phyloP scores from a whole-genome alignment of 2,797 vertebrate genomes.

The Champsocephalus esox region DNA sequence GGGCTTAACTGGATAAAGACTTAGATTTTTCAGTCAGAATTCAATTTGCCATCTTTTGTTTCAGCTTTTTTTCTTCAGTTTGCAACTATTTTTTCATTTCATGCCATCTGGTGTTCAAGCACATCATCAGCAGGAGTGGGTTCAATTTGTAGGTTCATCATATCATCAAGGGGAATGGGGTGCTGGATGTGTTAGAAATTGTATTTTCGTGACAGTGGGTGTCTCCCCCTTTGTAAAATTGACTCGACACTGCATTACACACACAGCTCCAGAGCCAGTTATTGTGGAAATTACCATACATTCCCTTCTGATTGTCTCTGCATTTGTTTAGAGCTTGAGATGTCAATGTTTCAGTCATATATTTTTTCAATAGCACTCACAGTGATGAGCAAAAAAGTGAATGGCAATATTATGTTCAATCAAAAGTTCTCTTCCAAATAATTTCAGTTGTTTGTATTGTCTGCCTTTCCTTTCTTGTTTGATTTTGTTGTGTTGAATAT shows the following conservation, averaged over 20 bases:
- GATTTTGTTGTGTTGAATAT: too few relatives aligned
- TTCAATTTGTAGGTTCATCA: slow-evolving; percentile 37
- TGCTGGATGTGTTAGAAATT: slow-evolving; percentile 33
- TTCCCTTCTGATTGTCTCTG: slow-evolving; percentile 26
- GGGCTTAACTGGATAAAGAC: not conserved
- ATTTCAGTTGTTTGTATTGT: too few relatives aligned
- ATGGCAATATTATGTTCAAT: not conserved
- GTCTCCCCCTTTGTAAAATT: slow-evolving; percentile 14
- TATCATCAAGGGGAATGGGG: slow-evolving; percentile 28
- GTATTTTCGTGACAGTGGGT: slow-evolving; percentile 26
- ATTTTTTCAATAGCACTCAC: not conserved
- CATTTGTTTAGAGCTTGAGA: slow-evolving; percentile 9
- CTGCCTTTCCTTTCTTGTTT: too few relatives aligned
- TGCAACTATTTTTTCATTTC: slow-evolving; percentile 40
- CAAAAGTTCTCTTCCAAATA: not conserved
- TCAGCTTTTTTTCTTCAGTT: not conserved
- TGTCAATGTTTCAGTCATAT: slow-evolving; percentile 18
- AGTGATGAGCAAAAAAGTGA: not conserved
- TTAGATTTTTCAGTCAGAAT: slow-evolving; percentile 23
- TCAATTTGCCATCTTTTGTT: slow-evolving; percentile 13
- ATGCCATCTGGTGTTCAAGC: slow-evolving; percentile 32
- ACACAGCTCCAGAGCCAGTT: not conserved
- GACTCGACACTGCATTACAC: slow-evolving; percentile 12
- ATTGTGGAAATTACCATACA: slow-evolving; percentile 25
- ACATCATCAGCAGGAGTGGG: slow-evolving; percentile 34